These are phyloP conservation scores for Lithobates pipiens DNA, from an alignment of 2,797 vertebrate genomes.

Conservation along the genomic window DNA sequence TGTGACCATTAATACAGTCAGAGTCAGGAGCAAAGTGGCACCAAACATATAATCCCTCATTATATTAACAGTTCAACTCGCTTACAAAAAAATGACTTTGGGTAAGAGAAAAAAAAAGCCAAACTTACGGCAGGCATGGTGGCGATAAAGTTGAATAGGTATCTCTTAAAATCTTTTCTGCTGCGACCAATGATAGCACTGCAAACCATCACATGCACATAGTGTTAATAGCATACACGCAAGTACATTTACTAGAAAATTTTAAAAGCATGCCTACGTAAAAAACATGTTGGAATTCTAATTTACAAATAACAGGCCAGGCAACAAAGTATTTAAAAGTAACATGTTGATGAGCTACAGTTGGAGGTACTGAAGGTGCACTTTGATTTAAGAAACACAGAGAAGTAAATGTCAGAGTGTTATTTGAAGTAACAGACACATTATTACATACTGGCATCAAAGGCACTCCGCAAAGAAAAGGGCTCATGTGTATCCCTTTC, in stretches of 20 bases:
- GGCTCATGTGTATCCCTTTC: no score
- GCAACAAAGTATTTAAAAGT: no score
- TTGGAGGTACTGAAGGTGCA: no score
- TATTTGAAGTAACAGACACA: no score
- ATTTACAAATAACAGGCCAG: not conserved
- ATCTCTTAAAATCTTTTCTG: slow-evolving; percentile 94
- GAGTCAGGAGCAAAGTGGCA: not conserved
- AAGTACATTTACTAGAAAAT: not conserved
- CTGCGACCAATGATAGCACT: slow-evolving; percentile 98
- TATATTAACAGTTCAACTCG: not conserved
- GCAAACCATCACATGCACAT: slow-evolving; percentile 85
- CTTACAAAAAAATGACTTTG: not conserved
- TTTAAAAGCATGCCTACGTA: slow-evolving; percentile 40
- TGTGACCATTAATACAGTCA: not conserved
- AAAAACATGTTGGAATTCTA: not conserved
- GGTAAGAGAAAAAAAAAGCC: not conserved
- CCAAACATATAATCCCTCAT: not conserved
- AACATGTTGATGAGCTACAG: no score
- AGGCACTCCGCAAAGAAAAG: no score
- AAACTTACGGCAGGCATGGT: slow-evolving; percentile 97
- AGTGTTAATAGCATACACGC: slow-evolving; percentile 69
- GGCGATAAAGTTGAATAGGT: slow-evolving; percentile 93
- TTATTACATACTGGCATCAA: no score
- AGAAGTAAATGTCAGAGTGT: no score
- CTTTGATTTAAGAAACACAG: no score